phyloP scores from a whole-genome alignment of 2,888 invertebrate genomes.

The Platycheirus rosarum region DNA sequence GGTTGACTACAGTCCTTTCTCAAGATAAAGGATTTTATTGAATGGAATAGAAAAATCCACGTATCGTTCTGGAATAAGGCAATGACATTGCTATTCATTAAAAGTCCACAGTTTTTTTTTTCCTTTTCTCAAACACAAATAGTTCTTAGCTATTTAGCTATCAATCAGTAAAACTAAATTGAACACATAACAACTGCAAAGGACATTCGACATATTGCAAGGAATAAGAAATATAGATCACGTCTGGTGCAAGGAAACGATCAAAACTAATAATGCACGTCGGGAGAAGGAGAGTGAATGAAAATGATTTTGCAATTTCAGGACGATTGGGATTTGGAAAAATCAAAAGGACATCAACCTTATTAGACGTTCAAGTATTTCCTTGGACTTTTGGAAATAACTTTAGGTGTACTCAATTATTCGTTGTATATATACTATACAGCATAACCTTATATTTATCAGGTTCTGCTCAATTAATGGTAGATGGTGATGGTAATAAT shows the following conservation, averaged over 20 bases:
- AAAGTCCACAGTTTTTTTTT: conserved; percentile 6
- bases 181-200: conserved; percentile 33
- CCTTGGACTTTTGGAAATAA: no score
- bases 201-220: conserved; percentile 16
- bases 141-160: conserved; percentile 22
- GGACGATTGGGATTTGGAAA: no score
- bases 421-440: no score
- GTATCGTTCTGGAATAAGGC: neutral
- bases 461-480: no score
- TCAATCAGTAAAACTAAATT: conserved; percentile 60
- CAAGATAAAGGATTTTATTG: conserved; percentile 20
- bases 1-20: neutral
- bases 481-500: no score
- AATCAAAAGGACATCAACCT: no score
- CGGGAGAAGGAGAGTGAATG: neutral
- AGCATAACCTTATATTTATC: no score
- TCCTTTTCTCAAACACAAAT: conserved; percentile 1
- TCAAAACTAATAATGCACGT: conserved; percentile 20
- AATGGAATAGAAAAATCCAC: conserved; percentile 32
- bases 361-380: no score
- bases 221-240: conserved; percentile 27
- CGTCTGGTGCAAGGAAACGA: conserved; percentile 6
- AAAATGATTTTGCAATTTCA: conserved; percentile 1
- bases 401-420: no score
- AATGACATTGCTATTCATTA: conserved; percentile 40